Conservation (phyloP, 2,113 vertebrate genomes). For the Cathartes aura region DNA sequence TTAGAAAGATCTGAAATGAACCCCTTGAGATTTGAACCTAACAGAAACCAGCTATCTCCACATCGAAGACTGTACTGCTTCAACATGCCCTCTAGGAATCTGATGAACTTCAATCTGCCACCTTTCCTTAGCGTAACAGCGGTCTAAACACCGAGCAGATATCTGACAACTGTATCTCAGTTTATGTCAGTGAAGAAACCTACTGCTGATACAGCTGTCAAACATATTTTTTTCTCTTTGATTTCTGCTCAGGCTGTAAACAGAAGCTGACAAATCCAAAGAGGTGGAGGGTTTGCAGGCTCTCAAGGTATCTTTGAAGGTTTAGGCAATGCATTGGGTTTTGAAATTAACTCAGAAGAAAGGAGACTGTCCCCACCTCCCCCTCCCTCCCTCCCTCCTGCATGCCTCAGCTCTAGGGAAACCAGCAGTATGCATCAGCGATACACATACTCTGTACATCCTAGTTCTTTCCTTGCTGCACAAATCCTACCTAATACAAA, state of each 20-base stretch:
- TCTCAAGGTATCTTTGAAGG: not conserved
- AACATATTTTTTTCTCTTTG: slow-evolving; percentile 7
- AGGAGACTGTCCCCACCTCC: not conserved
- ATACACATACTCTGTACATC: not conserved
- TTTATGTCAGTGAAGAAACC: not conserved
- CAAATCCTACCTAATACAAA: not conserved
- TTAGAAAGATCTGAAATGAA: not conserved
- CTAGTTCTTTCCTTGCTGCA: not conserved
- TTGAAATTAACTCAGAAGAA: not conserved
- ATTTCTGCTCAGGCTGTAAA: slow-evolving; percentile 44
- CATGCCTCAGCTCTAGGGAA: not conserved
- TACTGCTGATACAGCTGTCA: slow-evolving; percentile 36
- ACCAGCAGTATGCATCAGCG: not conserved
- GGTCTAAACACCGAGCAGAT: not conserved
- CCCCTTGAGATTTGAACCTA: not conserved
- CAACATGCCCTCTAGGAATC: not conserved
- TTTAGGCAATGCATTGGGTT: not conserved
- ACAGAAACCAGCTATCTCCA: not conserved
- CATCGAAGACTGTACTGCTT: not conserved
- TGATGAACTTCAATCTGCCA: not conserved
- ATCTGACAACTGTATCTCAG: not conserved
- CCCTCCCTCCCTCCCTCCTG: not conserved
- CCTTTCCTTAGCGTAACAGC: not conserved
- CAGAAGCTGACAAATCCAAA: slow-evolving; percentile 37
- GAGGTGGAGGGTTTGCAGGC: not conserved